Evolutionary conservation across 2,797 vertebrate genomes (phyloP).

Genomic region (Columba guinea): DNA sequence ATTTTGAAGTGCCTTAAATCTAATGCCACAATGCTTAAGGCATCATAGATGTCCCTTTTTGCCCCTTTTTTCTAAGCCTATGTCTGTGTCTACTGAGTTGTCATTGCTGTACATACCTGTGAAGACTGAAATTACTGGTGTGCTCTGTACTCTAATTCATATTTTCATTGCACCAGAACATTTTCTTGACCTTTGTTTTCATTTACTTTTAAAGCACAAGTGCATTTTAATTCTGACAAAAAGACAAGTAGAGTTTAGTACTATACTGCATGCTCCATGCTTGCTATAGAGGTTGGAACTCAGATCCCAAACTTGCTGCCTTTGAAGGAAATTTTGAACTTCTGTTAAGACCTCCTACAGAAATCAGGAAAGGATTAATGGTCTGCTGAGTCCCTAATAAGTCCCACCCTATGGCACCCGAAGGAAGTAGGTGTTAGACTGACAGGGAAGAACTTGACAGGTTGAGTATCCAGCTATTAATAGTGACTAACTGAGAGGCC

Average conservation of each 20-base stretch:
- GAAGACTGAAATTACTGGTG: not conserved
- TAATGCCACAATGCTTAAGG: not conserved
- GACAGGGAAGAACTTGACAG: slow-evolving; percentile 47
- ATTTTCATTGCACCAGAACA: not conserved
- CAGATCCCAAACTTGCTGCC: not conserved
- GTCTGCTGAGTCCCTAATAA: slow-evolving; percentile 59
- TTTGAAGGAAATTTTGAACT: not conserved
- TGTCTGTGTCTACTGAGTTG: not conserved
- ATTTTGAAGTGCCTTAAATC: not conserved
- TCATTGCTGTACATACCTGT: not conserved
- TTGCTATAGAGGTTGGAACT: not conserved
- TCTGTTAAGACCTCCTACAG: slow-evolving; percentile 49
- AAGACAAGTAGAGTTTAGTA: not conserved
- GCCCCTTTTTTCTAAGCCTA: not conserved
- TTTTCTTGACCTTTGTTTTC: not conserved
- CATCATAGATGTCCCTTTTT: not conserved
- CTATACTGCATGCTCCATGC: not conserved
- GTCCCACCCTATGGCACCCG: slow-evolving; percentile 31
- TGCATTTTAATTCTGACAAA: not conserved
- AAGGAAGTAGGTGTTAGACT: slow-evolving; percentile 52
- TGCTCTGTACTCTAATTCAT: not conserved
- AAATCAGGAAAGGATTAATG: slow-evolving; percentile 62
- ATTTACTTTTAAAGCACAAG: not conserved
- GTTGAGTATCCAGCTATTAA: slow-evolving; percentile 50
- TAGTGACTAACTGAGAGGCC: not conserved